Conservation (phyloP, 2,888 invertebrate genomes). For the Lycophotia porphyrea region DNA sequence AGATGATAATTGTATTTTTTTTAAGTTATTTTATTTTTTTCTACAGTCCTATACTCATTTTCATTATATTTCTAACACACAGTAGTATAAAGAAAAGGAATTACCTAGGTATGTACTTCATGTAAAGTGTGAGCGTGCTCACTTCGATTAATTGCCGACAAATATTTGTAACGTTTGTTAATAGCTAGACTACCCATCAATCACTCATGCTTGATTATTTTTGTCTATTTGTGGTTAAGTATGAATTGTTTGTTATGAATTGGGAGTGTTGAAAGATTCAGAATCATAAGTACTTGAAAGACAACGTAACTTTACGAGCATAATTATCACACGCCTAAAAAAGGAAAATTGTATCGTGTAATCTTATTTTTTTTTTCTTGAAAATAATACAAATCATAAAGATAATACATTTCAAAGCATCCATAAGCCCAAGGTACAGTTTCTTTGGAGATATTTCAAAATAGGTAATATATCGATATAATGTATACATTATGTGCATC, state of each 20-base stretch:
- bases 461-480: neutral
- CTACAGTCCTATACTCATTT: neutral
- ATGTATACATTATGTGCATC: neutral
- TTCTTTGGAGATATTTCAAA: neutral
- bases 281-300: neutral
- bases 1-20: neutral
- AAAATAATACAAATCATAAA: neutral
- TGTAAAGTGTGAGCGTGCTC: constrained; percentile 17
- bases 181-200: constrained; percentile 23
- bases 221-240: neutral
- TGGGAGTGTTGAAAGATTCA: neutral
- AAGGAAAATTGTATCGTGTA: neutral
- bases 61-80: neutral
- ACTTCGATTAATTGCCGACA: constrained; percentile 33
- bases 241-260: constrained; percentile 10
- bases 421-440: neutral
- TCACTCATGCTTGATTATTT: constrained; percentile 29
- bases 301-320: neutral
- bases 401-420: neutral
- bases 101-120: constrained; percentile 9
- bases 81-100: constrained; percentile 34
- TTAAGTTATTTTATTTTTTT: neutral
- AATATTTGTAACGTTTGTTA: constrained; percentile 46
- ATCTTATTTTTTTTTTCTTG: neutral
- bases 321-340: no score